Base-by-base conservation (phyloP, 2,113 vertebrate species). In the Alethe castanea region DNA sequence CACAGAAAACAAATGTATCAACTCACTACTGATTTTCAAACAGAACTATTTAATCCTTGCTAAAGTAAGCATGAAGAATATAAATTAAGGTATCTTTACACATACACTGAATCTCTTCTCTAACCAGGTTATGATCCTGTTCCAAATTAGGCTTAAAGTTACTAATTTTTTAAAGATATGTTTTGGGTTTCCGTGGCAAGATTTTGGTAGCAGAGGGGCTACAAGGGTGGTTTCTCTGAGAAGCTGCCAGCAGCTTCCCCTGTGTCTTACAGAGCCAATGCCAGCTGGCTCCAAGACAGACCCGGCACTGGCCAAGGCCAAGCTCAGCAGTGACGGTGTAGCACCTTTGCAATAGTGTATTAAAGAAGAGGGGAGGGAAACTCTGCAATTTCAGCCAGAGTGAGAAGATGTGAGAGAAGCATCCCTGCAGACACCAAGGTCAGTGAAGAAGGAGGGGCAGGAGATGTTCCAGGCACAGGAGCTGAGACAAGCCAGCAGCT, bases 231-330 rank as follows among this genome's bases (percentile, higher is more conserved):
- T 17, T 86, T 29, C 54, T 74, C 25, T 52, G 26, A 69, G 44
- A 47, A 79, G 72, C 9, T 73, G 33, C 33, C 19, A 56, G 47
- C 50, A 82, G 53, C 8, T 56, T 62, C 29, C 17, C 14, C 11
- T 7, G 12, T 26, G 31, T 38, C 47, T 7, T 3, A n/a, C 2
- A 70, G 29, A 54, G 65, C 38, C 47, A 70, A 20, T 29, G 19
- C 45, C 78, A 74, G 69, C 19, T 19, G 22, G 67, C 45, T 73
- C 52, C 44, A 59, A 28, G 52, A 59, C 23, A 52, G 60, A 52
- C 12, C 26, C 52, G 12, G 18, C 7, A 1, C 24, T 33, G 53
- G 47, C 47, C 64, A 61, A 65, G 60, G 47, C 47, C 0, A 0
- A 78, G 36, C 33, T 28, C 53, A 45, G 17, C 36, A 91, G 65